Conservation (phyloP, 2,888 invertebrate species). For the Sclerodermus sp. region DNA sequence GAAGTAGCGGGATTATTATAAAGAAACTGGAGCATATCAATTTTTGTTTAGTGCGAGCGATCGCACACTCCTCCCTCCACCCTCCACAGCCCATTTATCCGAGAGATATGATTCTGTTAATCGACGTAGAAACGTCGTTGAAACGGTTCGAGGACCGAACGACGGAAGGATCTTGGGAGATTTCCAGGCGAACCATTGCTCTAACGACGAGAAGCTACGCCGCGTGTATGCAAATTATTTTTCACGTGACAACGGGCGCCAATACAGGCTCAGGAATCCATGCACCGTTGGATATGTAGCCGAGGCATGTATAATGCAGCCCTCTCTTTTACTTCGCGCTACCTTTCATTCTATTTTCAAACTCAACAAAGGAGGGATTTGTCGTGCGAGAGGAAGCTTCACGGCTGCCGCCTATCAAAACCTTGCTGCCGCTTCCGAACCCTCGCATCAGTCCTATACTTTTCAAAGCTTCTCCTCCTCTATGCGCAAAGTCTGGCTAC, state of each 20-base stretch:
- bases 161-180: no score
- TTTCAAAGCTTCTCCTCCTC: conserved; percentile 33
- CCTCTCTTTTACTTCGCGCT: conserved; percentile 12
- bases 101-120: no score
- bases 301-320: conserved; percentile 32
- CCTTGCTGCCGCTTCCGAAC: conserved; percentile 23
- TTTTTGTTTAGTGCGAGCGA: no score
- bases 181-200: no score
- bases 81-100: no score
- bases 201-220: no score
- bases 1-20: no score
- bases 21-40: no score
- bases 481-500: no score
- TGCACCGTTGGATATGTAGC: conserved; percentile 43
- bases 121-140: no score
- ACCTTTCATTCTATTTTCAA: conserved; percentile 14
- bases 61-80: no score
- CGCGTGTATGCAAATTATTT: conserved; percentile 31
- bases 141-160: no score
- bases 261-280: conserved; percentile 34
- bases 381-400: conserved; percentile 36
- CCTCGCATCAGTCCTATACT: conserved; percentile 12
- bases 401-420: conserved; percentile 25
- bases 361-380: conserved; percentile 42
- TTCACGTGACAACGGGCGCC: conserved; percentile 27